Evolutionary conservation across 1,140 invertebrate species (phyloP).

Genomic region (Drosophila nigrodunni): DNA sequence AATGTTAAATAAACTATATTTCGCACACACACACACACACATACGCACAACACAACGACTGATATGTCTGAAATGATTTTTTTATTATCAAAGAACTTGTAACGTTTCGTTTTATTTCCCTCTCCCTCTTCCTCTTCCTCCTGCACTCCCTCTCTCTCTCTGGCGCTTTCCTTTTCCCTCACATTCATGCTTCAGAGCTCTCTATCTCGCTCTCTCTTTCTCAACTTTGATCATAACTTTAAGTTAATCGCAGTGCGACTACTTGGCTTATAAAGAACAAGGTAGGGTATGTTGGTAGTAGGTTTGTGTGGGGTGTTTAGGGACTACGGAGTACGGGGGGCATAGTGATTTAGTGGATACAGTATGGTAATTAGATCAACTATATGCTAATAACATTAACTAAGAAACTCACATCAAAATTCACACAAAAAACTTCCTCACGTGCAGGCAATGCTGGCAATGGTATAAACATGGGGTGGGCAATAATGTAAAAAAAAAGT

Average conservation of each 20-base stretch:
- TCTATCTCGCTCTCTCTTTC: neutral
- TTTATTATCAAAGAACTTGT: slow-evolving; percentile 2
- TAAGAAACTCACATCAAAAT: slow-evolving; percentile 45
- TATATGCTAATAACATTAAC: slow-evolving; percentile 52
- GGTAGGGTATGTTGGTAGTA: slow-evolving; percentile 5
- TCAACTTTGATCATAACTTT: neutral
- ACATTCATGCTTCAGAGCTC: neutral
- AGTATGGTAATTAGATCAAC: slow-evolving; percentile 34
- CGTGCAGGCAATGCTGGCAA: slow-evolving; percentile 26
- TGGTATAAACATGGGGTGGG: too few species aligned
- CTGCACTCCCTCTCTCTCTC: neutral
- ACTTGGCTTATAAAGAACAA: slow-evolving; percentile 6
- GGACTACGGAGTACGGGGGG: slow-evolving; percentile 3
- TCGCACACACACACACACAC: slow-evolving; percentile 10
- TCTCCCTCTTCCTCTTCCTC: neutral
- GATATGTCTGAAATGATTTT: slow-evolving; percentile 43
- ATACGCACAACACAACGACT: slow-evolving; percentile 28
- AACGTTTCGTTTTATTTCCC: neutral
- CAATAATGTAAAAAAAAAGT: too few species aligned
- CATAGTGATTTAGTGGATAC: neutral
- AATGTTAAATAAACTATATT: neutral
- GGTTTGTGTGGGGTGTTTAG: neutral
- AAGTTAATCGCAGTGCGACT: neutral
- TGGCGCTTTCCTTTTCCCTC: neutral
- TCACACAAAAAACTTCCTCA: slow-evolving; percentile 33